Evolutionary conservation across 53 echinoderm and acorn worm species (phyloP).

Genomic region (Stichopus horrens): DNA sequence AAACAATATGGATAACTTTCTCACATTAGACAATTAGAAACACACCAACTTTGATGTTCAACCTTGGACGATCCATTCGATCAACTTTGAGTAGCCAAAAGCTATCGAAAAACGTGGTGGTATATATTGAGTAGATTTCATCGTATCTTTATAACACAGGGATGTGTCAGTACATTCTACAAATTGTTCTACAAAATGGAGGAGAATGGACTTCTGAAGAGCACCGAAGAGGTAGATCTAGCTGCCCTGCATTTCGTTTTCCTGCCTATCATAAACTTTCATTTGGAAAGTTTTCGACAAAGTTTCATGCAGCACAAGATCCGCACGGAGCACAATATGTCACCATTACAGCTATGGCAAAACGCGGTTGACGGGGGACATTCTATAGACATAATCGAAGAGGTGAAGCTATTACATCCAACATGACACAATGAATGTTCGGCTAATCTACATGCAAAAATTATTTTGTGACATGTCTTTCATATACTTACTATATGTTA

Average conservation of each 20-base stretch:
- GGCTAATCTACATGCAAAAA: no score
- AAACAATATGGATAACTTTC: no score
- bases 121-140: no score
- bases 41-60: no score
- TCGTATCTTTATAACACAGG: neutral
- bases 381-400: neutral
- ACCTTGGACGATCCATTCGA: no score
- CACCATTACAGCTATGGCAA: constrained; percentile 63
- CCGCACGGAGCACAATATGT: constrained; percentile 58
- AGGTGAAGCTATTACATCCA: neutral
- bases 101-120: no score
- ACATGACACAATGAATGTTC: no score
- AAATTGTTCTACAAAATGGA: constrained; percentile 28
- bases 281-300: constrained; percentile 47
- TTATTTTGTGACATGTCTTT: no score
- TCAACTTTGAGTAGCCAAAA: no score
- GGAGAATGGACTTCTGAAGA: neutral
- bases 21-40: no score
- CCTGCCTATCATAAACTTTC: constrained; percentile 57
- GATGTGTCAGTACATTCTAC: constrained; percentile 17
- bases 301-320: constrained; percentile 67
- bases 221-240: constrained; percentile 12
- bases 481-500: no score
- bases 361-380: neutral
- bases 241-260: constrained; percentile 46